A percentile compares a stretch with the other conserved stretches of the same genome.
These are phyloP conservation scores for Harpagifer antarcticus DNA, from an alignment of 2,797 vertebrate species.

Conservation along the genomic window DNA sequence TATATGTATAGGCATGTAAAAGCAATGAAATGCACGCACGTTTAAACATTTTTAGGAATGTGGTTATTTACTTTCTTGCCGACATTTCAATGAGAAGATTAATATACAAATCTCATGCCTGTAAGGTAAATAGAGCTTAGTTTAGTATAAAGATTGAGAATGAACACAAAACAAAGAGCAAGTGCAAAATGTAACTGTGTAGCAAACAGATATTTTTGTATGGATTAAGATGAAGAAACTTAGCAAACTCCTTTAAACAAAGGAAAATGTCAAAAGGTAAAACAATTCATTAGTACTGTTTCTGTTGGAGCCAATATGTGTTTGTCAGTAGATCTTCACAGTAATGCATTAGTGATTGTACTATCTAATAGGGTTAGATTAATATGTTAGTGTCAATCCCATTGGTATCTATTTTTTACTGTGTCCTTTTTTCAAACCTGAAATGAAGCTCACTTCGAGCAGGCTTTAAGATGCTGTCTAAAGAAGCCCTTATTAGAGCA, in stretches of 20 bases:
- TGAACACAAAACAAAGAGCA: neutral
- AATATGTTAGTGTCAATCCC: neutral
- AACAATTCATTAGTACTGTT: no score
- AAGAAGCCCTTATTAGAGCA: constrained; percentile 25
- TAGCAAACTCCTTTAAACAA: neutral
- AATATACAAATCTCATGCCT: neutral
- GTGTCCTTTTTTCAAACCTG: neutral
- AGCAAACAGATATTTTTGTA: neutral
- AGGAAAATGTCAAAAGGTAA: no score
- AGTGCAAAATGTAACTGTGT: neutral
- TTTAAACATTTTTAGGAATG: neutral
- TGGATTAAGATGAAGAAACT: neutral
- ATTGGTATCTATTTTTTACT: neutral
- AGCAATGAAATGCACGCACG: neutral
- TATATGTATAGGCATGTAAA: constrained; percentile 4
- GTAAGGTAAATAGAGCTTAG: no score
- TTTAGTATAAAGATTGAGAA: neutral
- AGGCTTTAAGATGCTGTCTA: constrained; percentile 16
- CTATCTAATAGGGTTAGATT: neutral
- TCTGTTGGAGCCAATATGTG: neutral
- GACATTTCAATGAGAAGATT: neutral
- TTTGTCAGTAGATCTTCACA: constrained; percentile 4
- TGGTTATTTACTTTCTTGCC: neutral
- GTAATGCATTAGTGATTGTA: neutral
- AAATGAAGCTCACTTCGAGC: neutral